Conservation (phyloP, 2,888 invertebrate genomes). For the Eupithecia pulchellata region DNA sequence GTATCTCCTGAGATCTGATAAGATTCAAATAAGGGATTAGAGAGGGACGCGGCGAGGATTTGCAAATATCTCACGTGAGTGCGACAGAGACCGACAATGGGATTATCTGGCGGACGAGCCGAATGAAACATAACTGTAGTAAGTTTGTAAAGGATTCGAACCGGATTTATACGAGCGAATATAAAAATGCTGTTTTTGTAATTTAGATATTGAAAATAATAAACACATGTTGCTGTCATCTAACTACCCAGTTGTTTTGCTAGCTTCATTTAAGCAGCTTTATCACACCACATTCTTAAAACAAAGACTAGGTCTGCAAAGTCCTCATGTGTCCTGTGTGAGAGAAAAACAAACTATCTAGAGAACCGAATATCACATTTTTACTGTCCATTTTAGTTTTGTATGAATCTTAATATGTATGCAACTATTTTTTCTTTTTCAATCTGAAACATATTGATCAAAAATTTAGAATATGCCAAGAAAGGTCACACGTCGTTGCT, state of each 20-base stretch:
- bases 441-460: too few relatives aligned
- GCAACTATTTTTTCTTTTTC: too few relatives aligned
- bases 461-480: not conserved
- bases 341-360: too few relatives aligned
- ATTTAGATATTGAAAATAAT: not conserved
- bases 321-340: too few relatives aligned
- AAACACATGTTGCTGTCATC: not conserved
- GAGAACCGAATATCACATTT: too few relatives aligned
- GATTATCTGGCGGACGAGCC: constrained; percentile 82
- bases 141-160: constrained; percentile 57
- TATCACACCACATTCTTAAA: not conserved
- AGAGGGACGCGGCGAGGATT: constrained; percentile 77
- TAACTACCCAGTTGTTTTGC: not conserved
- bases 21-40: constrained; percentile 87
- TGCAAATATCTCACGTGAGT: constrained; percentile 67
- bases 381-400: too few relatives aligned
- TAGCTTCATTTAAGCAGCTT: not conserved
- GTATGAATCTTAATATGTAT: not conserved
- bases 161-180: constrained; percentile 30
- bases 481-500: not conserved
- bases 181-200: not conserved
- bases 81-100: constrained; percentile 68
- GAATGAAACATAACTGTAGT: constrained; percentile 65
- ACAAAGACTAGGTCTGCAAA: too few relatives aligned
- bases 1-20: constrained; percentile 85